phyloP scores from a whole-genome alignment of 2,888 invertebrate genomes.

The Melinaea menophilus region DNA sequence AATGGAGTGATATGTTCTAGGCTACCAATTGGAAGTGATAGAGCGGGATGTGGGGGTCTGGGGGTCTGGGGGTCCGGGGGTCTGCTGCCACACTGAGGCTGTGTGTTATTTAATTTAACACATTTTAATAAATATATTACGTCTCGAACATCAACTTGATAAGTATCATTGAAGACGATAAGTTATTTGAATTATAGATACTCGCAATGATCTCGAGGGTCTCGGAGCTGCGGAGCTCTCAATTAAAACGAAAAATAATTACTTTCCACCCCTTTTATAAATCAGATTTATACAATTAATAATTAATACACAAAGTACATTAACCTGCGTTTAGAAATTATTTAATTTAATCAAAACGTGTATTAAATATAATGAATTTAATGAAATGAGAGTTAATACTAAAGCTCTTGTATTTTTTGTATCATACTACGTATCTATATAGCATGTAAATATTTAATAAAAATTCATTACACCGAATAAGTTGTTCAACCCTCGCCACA shows the following conservation, averaged over 20 bases:
- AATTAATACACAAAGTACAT: conserved; percentile 26
- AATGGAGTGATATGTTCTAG: conserved; percentile 67
- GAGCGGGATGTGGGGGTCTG: conserved; percentile 74
- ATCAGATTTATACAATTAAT: conserved; percentile 65
- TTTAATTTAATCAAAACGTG: not conserved
- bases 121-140: too few relatives aligned
- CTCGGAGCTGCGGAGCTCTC: conserved; percentile 70
- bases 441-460: conserved; percentile 47
- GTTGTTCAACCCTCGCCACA: conserved; percentile 39
- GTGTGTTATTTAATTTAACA: conserved; percentile 25
- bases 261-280: conserved; percentile 69
- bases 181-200: conserved; percentile 34
- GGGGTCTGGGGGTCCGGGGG: conserved; percentile 43
- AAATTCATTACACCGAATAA: conserved; percentile 29
- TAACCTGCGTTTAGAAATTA: conserved; percentile 13
- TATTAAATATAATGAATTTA: too few relatives aligned
- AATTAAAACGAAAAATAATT: conserved; percentile 75
- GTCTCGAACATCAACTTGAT: not conserved
- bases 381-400: not conserved
- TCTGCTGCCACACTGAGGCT: conserved; percentile 57
- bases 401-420: conserved; percentile 6
- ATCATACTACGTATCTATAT: conserved; percentile 16
- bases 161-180: conserved; percentile 24
- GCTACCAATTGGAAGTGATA: conserved; percentile 66
- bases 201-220: conserved; percentile 60